Evolutionary conservation across 2,888 invertebrate species (phyloP), one percentile per base, ranked within the genome.

Genomic region (Smittia aterrima): DNA sequence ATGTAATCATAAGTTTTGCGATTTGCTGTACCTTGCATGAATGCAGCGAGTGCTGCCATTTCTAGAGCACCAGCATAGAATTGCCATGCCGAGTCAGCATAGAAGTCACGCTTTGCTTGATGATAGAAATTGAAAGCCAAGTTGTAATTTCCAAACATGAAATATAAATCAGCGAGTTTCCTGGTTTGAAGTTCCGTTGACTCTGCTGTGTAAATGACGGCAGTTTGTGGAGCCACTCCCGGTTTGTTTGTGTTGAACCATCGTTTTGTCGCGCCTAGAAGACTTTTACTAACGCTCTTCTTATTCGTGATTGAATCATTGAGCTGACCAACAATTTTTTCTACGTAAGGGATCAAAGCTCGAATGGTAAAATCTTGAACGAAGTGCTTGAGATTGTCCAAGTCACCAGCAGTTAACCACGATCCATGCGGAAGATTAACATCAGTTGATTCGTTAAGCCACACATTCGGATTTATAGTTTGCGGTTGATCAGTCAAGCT

Each of bases 61-160:
- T 96, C 97, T 67, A 97, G 84, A 3, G 98, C 96, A 9, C 98
- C 96, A 0, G 98, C 97, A 83, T 93, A 97, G 82, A 98, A 94
- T 27, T 97, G 86, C 97, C 97, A 98, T 0, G 98, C 98, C 77
- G 96, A 94, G 81, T 99, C 98, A 1, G 92, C 92, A 80, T 93
- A 93, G 82, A 98, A 98, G 82, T 99, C 99, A 72, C 96, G 88
- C 83, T 98, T 98, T n/a, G 96, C 95, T 54, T 92, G 90, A 83
- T 98, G 96, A 84, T 98, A 99, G 0, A 93, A 89, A 81, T 95
- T 93, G 83, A 94, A 97, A 6, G 98, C 96, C 77, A 93, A 86
- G 77, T 91, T 90, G 84, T 97, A 97, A 80, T 96, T 91, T 1
- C 96, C 94, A 82, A 98, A 96, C 88, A 98, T 90, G 82, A 99